Evolutionary conservation across 1,140 invertebrate genomes (phyloP).

Genomic region (Streblospio benedicti): DNA sequence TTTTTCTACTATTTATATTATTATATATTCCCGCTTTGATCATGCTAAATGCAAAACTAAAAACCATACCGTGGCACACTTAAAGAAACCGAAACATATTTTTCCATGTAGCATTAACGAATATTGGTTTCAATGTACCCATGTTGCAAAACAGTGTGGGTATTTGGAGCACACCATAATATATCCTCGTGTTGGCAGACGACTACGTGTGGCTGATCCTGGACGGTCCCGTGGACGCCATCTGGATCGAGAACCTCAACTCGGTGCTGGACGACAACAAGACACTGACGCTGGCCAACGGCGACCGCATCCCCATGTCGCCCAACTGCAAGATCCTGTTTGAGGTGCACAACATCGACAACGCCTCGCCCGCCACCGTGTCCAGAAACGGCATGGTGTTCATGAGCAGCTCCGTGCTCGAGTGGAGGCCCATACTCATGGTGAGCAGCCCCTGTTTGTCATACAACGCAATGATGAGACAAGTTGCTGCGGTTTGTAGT

Average conservation of each 20-base stretch:
- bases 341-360: conserved; percentile 47
- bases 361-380: conserved; percentile 47
- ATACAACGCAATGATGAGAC: conserved; percentile 49
- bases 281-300: conserved; percentile 45
- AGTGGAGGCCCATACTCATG: conserved; percentile 42
- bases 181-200: too few relatives aligned
- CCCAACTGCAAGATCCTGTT: conserved; percentile 45
- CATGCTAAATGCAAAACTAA: too few relatives aligned
- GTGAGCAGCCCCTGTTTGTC: conserved; percentile 75
- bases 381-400: conserved; percentile 47
- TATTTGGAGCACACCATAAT: too few relatives aligned
- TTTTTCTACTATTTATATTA: too few relatives aligned
- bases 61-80: too few relatives aligned
- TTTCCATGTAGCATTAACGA: too few relatives aligned
- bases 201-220: conserved; percentile 49
- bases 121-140: too few relatives aligned
- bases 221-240: conserved; percentile 47
- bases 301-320: conserved; percentile 47
- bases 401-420: conserved; percentile 42
- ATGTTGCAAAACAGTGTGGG: too few relatives aligned
- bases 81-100: too few relatives aligned
- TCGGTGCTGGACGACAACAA: conserved; percentile 48
- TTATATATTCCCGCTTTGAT: too few relatives aligned
- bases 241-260: conserved; percentile 49
- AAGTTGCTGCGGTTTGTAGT: neutral